These are phyloP conservation scores for human DNA, from an alignment of 2,113 vertebrate species.

Conservation along the genomic window DNA sequence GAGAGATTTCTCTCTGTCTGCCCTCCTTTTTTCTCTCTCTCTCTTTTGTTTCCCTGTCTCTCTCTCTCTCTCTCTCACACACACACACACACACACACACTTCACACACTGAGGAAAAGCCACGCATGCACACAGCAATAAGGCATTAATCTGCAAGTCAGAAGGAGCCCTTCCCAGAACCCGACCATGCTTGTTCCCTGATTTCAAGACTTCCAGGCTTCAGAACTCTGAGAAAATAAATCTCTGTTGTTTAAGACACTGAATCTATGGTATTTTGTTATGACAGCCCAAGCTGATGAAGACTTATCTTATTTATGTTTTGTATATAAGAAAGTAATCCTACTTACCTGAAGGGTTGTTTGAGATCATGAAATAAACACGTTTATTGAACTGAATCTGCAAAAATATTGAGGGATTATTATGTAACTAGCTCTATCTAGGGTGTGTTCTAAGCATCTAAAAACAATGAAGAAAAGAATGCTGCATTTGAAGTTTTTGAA, in stretches of 20 bases:
- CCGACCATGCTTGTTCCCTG: fast-evolving
- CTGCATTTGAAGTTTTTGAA: not conserved
- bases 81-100: too few relatives aligned
- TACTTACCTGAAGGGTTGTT: not conserved
- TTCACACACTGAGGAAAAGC: not conserved
- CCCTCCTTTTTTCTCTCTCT: not conserved
- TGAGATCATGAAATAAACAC: not conserved
- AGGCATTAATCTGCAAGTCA: not conserved
- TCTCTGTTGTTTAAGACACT: not conserved
- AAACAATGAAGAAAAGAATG: not conserved
- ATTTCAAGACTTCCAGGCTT: not conserved
- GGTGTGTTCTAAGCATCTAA: not conserved
- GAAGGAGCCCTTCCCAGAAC: not conserved
- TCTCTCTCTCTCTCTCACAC: too few relatives aligned
- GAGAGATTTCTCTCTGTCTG: not conserved
- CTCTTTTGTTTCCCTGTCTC: not conserved
- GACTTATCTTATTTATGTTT: not conserved
- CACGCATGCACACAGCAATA: not conserved
- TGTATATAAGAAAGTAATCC: not conserved
- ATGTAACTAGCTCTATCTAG: not conserved
- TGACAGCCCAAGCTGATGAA: not conserved
- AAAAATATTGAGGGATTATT: not conserved
- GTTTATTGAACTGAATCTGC: not conserved
- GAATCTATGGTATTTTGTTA: not conserved
- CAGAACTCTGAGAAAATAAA: not conserved